These are phyloP conservation scores for Leptosomus discolor DNA, from an alignment of 2,113 vertebrate genomes.

Conservation along the genomic window DNA sequence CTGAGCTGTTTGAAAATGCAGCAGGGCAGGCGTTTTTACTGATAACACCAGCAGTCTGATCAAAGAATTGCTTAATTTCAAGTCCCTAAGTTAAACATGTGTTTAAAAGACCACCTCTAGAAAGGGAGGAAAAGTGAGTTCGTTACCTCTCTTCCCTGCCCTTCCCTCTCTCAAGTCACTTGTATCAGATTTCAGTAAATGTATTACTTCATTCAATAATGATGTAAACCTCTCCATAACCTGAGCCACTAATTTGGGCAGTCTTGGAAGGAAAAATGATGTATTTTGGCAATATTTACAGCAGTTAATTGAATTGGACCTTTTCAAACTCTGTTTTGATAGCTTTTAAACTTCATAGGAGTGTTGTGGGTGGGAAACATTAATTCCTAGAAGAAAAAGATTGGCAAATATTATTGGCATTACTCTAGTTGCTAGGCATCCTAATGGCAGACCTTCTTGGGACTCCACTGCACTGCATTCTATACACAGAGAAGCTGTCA, in stretches of 20 bases:
- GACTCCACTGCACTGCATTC: background rate
- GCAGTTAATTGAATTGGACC: background rate
- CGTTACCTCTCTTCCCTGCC: background rate
- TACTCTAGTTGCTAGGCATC: constrained; percentile 14
- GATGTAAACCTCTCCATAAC: constrained; percentile 33
- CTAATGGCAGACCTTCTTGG: background rate
- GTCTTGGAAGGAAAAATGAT: constrained; percentile 2
- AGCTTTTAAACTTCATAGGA: background rate
- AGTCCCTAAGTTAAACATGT: background rate
- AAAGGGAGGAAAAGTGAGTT: background rate
- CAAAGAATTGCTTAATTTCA: no score
- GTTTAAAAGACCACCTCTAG: background rate
- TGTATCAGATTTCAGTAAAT: background rate
- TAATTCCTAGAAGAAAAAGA: constrained; percentile 26
- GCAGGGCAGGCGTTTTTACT: background rate
- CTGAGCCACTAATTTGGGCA: constrained; percentile 4
- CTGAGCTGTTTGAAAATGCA: background rate
- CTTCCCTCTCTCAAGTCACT: background rate
- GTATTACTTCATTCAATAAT: constrained; percentile 12
- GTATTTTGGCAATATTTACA: constrained; percentile 26
- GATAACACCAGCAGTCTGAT: background rate
- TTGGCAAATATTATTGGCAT: background rate
- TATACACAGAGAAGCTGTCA: background rate
- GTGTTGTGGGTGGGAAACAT: background rate
- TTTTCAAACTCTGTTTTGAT: background rate